A percentile compares a stretch with the other conserved stretches of the same genome.
These are phyloP conservation scores for Palythoa grandis DNA, from an alignment of 92 coral and sea anemone genomes.

Conservation along the genomic window DNA sequence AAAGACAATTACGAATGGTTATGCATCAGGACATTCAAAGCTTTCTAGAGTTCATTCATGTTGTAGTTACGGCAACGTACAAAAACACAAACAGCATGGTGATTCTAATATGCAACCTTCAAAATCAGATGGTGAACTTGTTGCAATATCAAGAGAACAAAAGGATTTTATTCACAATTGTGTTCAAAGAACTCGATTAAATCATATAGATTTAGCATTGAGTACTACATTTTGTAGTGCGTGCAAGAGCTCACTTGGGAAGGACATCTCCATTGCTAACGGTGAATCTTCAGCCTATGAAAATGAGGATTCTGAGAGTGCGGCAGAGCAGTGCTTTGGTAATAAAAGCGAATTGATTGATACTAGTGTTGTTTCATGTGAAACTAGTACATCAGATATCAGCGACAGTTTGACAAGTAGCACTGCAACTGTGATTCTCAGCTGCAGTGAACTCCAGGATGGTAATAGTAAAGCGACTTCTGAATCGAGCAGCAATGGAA, in stretches of 20 bases:
- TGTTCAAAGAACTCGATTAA: constrained; percentile 10
- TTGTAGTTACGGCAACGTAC: constrained; percentile 14
- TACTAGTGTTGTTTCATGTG: constrained; percentile 53
- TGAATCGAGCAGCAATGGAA: constrained; percentile 13
- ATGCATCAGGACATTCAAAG: constrained; percentile 1
- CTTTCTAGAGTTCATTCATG: constrained; percentile 32
- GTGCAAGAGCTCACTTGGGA: constrained; percentile 41
- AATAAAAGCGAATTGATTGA: constrained; percentile 35
- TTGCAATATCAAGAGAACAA: constrained; percentile 22
- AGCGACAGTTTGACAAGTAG: constrained; percentile 84
- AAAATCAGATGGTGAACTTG: constrained; percentile 78
- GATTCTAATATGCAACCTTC: constrained; percentile 46
- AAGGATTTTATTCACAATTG: constrained; percentile 13
- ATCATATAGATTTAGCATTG: constrained; percentile 39
- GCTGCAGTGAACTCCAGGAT: constrained; percentile 54
- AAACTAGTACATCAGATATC: constrained; percentile 48
- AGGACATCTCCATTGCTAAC: neutral
- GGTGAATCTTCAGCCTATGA: constrained; percentile 10
- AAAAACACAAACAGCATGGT: neutral
- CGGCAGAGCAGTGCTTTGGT: constrained; percentile 54
- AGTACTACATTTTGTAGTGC: constrained; percentile 58
- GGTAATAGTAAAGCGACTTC: constrained; percentile 21
- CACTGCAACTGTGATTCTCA: constrained; percentile 76
- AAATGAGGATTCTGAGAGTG: constrained; percentile 24
- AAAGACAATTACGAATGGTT: constrained; percentile 49